Base-by-base conservation (phyloP, 2,797 vertebrate species). In the Mormyrops boulengeri region DNA sequence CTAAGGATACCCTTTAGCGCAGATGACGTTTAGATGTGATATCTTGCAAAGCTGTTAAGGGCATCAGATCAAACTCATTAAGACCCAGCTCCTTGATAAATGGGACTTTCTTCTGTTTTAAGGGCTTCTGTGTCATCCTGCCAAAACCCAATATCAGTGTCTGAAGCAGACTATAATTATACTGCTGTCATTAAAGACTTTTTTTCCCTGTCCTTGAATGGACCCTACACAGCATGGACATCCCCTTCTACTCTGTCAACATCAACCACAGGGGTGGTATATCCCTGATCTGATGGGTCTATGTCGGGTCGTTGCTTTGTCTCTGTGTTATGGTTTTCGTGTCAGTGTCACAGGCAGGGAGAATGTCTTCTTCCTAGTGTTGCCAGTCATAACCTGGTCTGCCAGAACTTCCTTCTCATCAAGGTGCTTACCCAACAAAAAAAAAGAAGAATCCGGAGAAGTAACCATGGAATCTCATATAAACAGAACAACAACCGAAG, bases 31-130 rank as follows among this genome's bases (percentile, higher is more conserved):
- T n/a, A 80, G 38, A 80, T 80, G 38, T 80, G 73, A 80, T 80
- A 44, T 80, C 34, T 80, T 19, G 73, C 73, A 80, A 80, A 44
- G 66, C 73, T 44, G 73, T 80, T 80, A 80, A 80, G 38, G 73
- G 73, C 38, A 80, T 80, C 73, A 80, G 38, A 80, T 80, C 73
- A 80, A 80, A 80, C 73, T 80, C 73, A 80, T 41, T 80, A 80
- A 80, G 73, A 80, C 73, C 17, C 73, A 80, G 73, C 6, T 80
- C 38, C 38, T n/a, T 80, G 73, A 80, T 80, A 80, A 80, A 80
- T 80, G 34, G 73, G 73, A 80, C 73, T 80, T 80, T 80, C 73
- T 80, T 80, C 73, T 44, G 38, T 80, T 44, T 80, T 80, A 80
- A 44, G 73, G 73, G 38, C 2, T n/a, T 41, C 73, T 80, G 73